phyloP scores from a whole-genome alignment of 2,113 vertebrate species.

The Syngnathus typhle region DNA sequence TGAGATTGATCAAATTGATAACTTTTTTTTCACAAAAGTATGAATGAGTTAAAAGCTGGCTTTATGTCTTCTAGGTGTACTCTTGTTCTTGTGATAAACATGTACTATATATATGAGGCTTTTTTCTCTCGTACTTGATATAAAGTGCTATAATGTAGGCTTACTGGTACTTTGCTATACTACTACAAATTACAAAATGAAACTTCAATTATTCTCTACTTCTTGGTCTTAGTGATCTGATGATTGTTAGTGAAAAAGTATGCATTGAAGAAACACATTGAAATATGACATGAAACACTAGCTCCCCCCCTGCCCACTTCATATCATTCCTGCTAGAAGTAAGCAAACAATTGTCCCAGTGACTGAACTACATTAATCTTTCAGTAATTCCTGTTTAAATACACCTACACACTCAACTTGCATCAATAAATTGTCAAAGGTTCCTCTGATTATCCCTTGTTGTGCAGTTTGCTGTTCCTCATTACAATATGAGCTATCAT shows the following conservation, averaged over 20 bases:
- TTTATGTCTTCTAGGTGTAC: not conserved
- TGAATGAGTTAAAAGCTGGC: not conserved
- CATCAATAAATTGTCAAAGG: not conserved
- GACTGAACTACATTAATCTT: not conserved
- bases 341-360: constrained; percentile 11
- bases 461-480: not conserved
- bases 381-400: not conserved
- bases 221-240: constrained; percentile 7
- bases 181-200: constrained; percentile 16
- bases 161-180: constrained; percentile 14
- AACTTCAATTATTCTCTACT: constrained; percentile 26
- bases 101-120: not conserved
- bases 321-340: constrained; percentile 22
- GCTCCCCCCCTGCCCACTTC: not conserved
- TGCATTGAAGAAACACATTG: constrained; percentile 15
- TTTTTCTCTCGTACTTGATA: constrained; percentile 11
- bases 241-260: constrained; percentile 3
- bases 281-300: not conserved
- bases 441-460: not conserved
- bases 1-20: not conserved
- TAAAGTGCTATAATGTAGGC: constrained; percentile 28
- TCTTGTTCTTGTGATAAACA: not conserved
- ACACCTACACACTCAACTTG: not conserved
- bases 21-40: not conserved
- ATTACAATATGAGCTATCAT: constrained; percentile 6